These are phyloP conservation scores for Silurus aristotelis DNA, from an alignment of 2,797 vertebrate species.

Conservation along the genomic window DNA sequence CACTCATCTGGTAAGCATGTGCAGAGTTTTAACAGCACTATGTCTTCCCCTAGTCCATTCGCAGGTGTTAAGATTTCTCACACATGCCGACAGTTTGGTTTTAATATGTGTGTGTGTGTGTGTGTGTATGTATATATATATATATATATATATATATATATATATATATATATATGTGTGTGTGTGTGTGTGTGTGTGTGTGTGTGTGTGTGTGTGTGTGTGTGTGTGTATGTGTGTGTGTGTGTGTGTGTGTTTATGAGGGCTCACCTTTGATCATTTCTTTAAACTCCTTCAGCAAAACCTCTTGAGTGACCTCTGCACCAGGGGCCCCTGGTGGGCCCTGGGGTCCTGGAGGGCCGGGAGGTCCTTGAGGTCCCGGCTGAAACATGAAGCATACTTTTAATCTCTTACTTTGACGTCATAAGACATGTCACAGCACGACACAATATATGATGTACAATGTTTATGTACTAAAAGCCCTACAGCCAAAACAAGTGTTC, in stretches of 20 bases:
- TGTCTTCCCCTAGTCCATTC: constrained; percentile 3
- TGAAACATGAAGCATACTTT: constrained; percentile 59
- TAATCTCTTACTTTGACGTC: neutral
- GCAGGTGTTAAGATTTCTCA: constrained; percentile 16
- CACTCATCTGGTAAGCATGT: constrained; percentile 20
- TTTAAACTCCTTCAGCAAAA: constrained; percentile 88
- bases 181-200: too few relatives aligned
- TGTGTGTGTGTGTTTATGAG: neutral
- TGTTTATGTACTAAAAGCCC: constrained; percentile 4
- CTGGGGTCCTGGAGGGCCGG: constrained; percentile 83
- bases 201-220: too few relatives aligned
- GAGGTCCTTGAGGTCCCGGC: constrained; percentile 90
- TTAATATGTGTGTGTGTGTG: neutral
- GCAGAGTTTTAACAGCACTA: constrained; percentile 1
- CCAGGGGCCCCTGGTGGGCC: constrained; percentile 83
- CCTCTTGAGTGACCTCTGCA: constrained; percentile 85
- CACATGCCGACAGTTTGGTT: neutral
- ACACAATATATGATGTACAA: constrained; percentile 22
- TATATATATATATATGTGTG: too few relatives aligned
- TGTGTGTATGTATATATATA: neutral
- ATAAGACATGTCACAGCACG: constrained; percentile 25
- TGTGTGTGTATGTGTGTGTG: neutral
- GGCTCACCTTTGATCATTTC: constrained; percentile 89
- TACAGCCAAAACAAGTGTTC: neutral
- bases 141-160: too few relatives aligned